Base-by-base conservation (phyloP, 2,888 invertebrate species). In the Parapristionchus giblindavisi region DNA sequence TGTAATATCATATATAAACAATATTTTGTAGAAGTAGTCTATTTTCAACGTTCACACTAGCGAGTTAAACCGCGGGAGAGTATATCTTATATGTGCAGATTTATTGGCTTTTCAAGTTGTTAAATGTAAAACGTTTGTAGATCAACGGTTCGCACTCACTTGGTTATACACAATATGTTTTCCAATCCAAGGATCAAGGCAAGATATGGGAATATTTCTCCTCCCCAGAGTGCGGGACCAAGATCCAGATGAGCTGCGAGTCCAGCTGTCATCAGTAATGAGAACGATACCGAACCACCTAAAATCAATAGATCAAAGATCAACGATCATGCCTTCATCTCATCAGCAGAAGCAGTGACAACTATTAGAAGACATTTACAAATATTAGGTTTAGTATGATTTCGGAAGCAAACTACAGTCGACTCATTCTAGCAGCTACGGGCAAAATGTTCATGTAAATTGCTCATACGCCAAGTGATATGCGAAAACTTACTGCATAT, bases 171-270 rank as follows among this genome's bases (percentile, higher is more conserved):
- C 27, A 90, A 81, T 3, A 89, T 89, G 83, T 90, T 90, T 90
- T 98, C 98, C 71, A 98, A 90, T 0, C 97, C 97, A 72, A 99
- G 93, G 58, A 98, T 92, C 77, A 97, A 93, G 0, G 96, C 94
- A 77, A 99, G 90, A 89, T 98, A 98, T 0, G 98, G 98, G 88
- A 96, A 96, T 36, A 96, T 89, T 88, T 95, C 95, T 88, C 94
- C 94, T 43, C 84, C 83, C 88, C 84, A 88, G 73, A 81, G 84
- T 32, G 80, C 86, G 43, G 89, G 88, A 71, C 85, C 88, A 60
- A 89, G 77, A 32, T 89, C 88, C 74, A 89, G 84, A 83, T 89
- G 85, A 24, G 88, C 81, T 79, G 86, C 84, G 27, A 87, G 83
- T 43, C 77, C 78, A 3, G 78, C 75, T 5, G 78, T 78, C 76